phyloP scores from a whole-genome alignment of 2,797 vertebrate genomes.

The Lagocephalus sceleratus region DNA sequence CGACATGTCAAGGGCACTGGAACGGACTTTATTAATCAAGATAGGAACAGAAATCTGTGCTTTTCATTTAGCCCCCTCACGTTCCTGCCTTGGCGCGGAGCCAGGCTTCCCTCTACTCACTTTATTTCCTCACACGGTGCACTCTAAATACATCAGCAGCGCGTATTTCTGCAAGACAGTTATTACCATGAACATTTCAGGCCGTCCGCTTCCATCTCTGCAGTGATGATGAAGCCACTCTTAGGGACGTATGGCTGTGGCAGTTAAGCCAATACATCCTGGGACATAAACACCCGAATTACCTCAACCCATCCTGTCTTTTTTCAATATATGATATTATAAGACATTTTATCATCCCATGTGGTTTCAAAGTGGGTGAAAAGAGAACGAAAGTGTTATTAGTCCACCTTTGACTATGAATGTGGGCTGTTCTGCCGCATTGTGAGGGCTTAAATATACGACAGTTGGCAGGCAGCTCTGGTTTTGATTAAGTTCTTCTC shows the following conservation, averaged over 20 bases:
- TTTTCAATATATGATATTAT: too few species aligned
- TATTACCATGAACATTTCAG: too few species aligned
- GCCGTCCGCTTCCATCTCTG: too few species aligned
- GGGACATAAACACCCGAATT: too few species aligned
- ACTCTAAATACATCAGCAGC: too few species aligned
- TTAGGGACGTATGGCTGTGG: too few species aligned
- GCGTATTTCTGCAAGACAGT: too few species aligned
- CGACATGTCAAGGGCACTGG: slow-evolving; percentile 20
- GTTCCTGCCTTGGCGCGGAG: background rate
- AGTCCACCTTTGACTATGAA: slow-evolving; percentile 25
- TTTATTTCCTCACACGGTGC: background rate
- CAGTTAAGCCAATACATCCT: too few species aligned
- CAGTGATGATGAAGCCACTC: too few species aligned
- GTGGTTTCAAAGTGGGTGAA: background rate
- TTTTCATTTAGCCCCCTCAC: background rate
- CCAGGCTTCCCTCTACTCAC: background rate
- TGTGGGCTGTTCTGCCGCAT: slow-evolving; percentile 8
- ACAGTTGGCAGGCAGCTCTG: slow-evolving; percentile 16
- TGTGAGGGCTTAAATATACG: slow-evolving; percentile 11
- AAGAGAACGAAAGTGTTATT: slow-evolving; percentile 24
- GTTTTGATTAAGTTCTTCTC: slow-evolving; percentile 11
- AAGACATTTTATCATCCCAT: too few species aligned
- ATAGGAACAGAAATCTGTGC: background rate
- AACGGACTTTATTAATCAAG: slow-evolving; percentile 2
- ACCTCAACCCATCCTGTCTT: too few species aligned